A percentile compares a stretch with the other conserved stretches of the same genome.
These are phyloP conservation scores for Diploptera punctata DNA, from an alignment of 2,888 invertebrate species.

Conservation along the genomic window DNA sequence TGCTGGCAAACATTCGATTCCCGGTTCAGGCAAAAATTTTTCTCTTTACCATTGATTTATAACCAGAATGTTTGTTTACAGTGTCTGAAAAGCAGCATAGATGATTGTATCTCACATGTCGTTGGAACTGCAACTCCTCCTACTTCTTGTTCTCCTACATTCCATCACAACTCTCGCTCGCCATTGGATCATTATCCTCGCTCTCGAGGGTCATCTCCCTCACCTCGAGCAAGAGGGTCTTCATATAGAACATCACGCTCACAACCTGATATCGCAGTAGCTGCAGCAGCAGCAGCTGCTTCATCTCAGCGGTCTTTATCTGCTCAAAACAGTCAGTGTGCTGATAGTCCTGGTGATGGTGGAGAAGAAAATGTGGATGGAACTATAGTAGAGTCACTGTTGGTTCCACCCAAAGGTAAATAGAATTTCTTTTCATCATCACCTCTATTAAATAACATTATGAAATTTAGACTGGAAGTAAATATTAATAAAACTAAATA, in stretches of 20 bases:
- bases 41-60: too few relatives aligned
- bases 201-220: conserved; percentile 34
- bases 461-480: too few relatives aligned
- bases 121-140: conserved; percentile 68
- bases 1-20: too few relatives aligned
- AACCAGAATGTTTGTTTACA: too few relatives aligned
- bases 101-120: conserved; percentile 85
- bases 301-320: conserved; percentile 36
- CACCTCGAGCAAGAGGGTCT: conserved; percentile 26
- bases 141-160: conserved; percentile 23
- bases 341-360: background rate
- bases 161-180: conserved; percentile 26
- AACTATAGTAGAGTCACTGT: conserved; percentile 42
- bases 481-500: too few relatives aligned
- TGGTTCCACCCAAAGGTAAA: conserved; percentile 42
- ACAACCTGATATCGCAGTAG: conserved; percentile 36
- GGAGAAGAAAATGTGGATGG: conserved; percentile 43
- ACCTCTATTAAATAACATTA: background rate
- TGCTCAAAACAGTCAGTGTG: conserved; percentile 19
- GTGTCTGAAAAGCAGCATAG: conserved; percentile 77
- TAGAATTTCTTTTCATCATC: background rate
- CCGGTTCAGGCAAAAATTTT: too few relatives aligned
- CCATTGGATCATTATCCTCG: conserved; percentile 38
- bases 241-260: conserved; percentile 42
- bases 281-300: conserved; percentile 5